Evolutionary conservation across 2,888 invertebrate genomes (phyloP).

Genomic region (Cephonodes hylas): DNA sequence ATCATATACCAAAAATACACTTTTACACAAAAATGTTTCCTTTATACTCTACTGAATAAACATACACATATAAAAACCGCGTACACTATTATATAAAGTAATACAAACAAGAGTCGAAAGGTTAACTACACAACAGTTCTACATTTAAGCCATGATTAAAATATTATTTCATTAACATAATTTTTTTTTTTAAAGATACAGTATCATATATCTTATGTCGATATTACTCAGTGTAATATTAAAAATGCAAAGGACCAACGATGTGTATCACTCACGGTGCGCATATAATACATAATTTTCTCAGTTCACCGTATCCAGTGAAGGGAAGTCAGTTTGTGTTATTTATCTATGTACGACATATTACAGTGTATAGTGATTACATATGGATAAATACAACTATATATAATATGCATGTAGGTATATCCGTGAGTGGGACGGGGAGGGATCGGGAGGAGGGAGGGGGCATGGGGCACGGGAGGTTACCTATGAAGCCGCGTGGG

Average conservation of each 20-base stretch:
- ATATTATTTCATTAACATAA: slow-evolving; percentile 69
- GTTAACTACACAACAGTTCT: slow-evolving; percentile 79
- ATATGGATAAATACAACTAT: slow-evolving; percentile 7
- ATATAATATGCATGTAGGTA: slow-evolving; percentile 3
- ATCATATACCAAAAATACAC: slow-evolving; percentile 75
- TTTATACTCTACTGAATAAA: slow-evolving; percentile 78
- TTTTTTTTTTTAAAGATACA: slow-evolving; percentile 63
- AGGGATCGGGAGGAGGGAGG: not conserved
- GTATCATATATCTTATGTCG: slow-evolving; percentile 64
- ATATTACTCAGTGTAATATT: slow-evolving; percentile 68
- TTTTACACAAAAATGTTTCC: slow-evolving; percentile 75
- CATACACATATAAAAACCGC: slow-evolving; percentile 81
- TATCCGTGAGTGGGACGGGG: slow-evolving; percentile 22
- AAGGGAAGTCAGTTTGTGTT: slow-evolving; percentile 13
- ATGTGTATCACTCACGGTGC: slow-evolving; percentile 43
- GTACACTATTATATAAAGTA: slow-evolving; percentile 78
- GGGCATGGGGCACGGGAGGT: not conserved
- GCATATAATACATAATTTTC: slow-evolving; percentile 17
- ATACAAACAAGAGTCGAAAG: slow-evolving; percentile 77
- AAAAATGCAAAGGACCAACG: slow-evolving; percentile 57
- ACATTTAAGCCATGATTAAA: slow-evolving; percentile 79
- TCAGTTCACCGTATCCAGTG: slow-evolving; percentile 10
- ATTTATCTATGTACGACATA: slow-evolving; percentile 6
- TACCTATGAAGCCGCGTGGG: slow-evolving; percentile 22
- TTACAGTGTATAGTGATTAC: slow-evolving; percentile 2